phyloP scores from a whole-genome alignment of 2,888 invertebrate genomes.

The Macaria liturata region DNA sequence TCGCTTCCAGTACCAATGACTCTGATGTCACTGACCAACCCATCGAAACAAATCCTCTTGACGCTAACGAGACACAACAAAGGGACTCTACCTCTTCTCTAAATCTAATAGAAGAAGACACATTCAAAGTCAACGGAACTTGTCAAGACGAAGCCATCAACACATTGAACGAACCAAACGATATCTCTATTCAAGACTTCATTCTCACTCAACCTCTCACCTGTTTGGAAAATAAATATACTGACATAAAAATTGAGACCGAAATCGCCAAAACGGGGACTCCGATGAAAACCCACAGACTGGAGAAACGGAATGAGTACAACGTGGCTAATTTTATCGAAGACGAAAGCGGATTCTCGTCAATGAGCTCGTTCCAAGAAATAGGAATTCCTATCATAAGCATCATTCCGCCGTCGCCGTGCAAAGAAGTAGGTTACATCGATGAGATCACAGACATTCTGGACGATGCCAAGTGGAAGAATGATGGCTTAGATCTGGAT shows the following conservation, averaged over 20 bases:
- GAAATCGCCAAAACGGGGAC: constrained; percentile 36
- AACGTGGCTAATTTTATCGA: constrained; percentile 78
- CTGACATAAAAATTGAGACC: constrained; percentile 46
- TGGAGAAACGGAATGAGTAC: constrained; percentile 58
- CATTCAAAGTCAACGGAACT: constrained; percentile 48
- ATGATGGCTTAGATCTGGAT: constrained; percentile 58
- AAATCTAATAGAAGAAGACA: constrained; percentile 51
- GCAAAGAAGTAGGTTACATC: constrained; percentile 66
- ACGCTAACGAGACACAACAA: constrained; percentile 33
- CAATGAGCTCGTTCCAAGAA: constrained; percentile 93
- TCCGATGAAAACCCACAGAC: constrained; percentile 37
- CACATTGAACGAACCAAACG: constrained; percentile 47
- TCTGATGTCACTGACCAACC: constrained; percentile 31
- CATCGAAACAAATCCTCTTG: constrained; percentile 33
- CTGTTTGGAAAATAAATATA: constrained; percentile 55
- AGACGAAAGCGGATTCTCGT: constrained; percentile 93
- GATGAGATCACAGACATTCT: constrained; percentile 57
- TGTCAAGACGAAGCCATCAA: constrained; percentile 46
- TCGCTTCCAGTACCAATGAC: constrained; percentile 59
- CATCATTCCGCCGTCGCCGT: constrained; percentile 75
- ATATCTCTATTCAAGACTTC: constrained; percentile 47
- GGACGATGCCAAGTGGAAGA: constrained; percentile 65
- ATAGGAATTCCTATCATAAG: constrained; percentile 87
- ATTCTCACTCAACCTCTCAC: constrained; percentile 49
- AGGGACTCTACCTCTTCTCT: constrained; percentile 46